Percentiles rank a stretch among this genome's conserved stretches.
Conservation (phyloP, 2,113 vertebrate species). For the Salvelinus namaycush region DNA sequence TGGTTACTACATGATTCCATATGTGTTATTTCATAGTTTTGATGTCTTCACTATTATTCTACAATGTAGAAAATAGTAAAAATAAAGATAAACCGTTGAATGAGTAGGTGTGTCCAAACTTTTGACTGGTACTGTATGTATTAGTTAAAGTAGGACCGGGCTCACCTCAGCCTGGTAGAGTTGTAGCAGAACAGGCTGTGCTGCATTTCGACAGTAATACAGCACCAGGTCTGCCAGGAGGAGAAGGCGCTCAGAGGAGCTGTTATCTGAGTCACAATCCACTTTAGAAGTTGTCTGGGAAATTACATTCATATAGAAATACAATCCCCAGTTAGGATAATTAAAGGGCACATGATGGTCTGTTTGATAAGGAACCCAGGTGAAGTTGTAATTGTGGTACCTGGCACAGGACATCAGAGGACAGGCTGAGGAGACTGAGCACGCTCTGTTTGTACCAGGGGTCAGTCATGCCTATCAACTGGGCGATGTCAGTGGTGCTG, state of each 20-base stretch:
- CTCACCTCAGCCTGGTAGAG: slow-evolving; percentile 92
- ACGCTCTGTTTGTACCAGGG: slow-evolving; percentile 94
- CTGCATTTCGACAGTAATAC: slow-evolving; percentile 90
- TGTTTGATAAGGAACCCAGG: no score
- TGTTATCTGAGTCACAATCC: slow-evolving; percentile 46
- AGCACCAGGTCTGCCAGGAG: slow-evolving; percentile 93
- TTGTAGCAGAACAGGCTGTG: slow-evolving; percentile 83
- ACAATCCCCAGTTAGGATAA: no score
- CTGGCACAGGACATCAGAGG: slow-evolving; percentile 86
- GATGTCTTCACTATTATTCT: no score
- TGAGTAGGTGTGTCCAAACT: no score
- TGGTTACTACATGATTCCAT: no score
- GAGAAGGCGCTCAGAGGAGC: slow-evolving; percentile 67
- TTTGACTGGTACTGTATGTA: no score
- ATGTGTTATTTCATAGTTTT: no score
- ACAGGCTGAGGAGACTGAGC: slow-evolving; percentile 86
- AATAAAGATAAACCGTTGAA: no score
- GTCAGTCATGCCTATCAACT: slow-evolving; percentile 87
- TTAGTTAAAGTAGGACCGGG: slow-evolving; percentile 61
- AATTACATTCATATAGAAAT: neutral
- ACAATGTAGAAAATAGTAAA: no score
- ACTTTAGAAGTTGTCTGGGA: slow-evolving; percentile 72
- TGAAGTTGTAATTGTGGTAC: slow-evolving; percentile 55
- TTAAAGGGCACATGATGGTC: no score
- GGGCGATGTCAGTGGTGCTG: slow-evolving; percentile 85